phyloP scores from a whole-genome alignment of 2,888 invertebrate species.

The Chloromyia formosa region DNA sequence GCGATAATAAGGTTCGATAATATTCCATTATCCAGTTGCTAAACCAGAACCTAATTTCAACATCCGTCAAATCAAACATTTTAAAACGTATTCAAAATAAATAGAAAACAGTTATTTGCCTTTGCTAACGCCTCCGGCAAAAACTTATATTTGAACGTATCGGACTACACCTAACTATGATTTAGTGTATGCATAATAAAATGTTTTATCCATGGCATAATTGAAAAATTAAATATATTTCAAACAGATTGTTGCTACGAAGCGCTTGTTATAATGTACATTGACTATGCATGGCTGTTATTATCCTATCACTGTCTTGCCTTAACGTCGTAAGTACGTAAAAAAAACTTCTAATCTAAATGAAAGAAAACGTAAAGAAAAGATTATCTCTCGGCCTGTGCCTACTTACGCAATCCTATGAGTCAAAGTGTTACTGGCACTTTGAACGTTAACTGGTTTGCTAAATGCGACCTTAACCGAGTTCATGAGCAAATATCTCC shows the following conservation, averaged over 20 bases:
- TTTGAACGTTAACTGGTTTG: slow-evolving; percentile 1
- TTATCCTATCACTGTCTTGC: too few species aligned
- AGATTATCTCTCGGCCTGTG: not conserved
- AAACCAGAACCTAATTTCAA: not conserved
- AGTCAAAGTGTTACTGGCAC: not conserved
- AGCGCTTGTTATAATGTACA: too few species aligned
- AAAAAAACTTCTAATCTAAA: too few species aligned
- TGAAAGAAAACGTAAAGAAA: not conserved
- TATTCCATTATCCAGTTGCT: slow-evolving; percentile 12
- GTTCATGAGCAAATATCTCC: slow-evolving; percentile 3
- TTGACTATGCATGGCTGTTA: too few species aligned
- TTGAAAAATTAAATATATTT: slow-evolving; percentile 8
- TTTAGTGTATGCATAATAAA: not conserved
- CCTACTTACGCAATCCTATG: not conserved
- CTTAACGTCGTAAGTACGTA: too few species aligned
- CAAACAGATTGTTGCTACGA: not conserved
- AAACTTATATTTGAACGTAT: too few species aligned
- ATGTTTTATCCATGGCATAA: not conserved
- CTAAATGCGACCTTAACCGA: slow-evolving; percentile 20
- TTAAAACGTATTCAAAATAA: not conserved
- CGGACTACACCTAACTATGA: not conserved
- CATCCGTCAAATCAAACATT: not conserved
- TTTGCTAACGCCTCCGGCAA: too few species aligned
- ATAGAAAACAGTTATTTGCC: too few species aligned
- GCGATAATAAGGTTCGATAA: slow-evolving; percentile 4